Base-by-base conservation (phyloP, 30 jellyfish, hydroid and myxozoan genomes). In the Aurelia aurita complex sp. Pacific region DNA sequence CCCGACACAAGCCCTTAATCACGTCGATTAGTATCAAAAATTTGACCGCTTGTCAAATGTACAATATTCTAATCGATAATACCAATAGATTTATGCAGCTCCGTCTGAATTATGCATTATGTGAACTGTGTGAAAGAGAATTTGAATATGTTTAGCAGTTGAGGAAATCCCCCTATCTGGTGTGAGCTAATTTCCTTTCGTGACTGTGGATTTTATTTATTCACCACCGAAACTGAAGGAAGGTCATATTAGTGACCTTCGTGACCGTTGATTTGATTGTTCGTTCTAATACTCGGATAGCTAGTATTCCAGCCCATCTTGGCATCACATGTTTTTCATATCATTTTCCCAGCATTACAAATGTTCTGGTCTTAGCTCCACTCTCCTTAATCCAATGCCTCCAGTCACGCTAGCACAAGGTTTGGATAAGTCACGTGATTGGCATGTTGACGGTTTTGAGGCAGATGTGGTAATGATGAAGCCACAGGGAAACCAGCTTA, bases 191-290 rank as follows among this genome's bases (percentile, higher is more conserved):
- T 70, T 82, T 82, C 91, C 85, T 82, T 82, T 82, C 91, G 91
- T 82, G 91, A 82, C 85, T 0, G 19, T 33, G 19, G 50, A 59
- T 69, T 82, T 64, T 14, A 71, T 72, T 61, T 69, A 50, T 64
- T 52, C 78, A 70, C 65, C 18, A 19, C 71, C 73, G 23, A 62
- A 75, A 43, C 64, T 70, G 80, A 82, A 82, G 40, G 50, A 82
- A 60, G 91, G 91, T 82, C 91, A 72, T 2, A 1, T 15, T 32
- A 11, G 85, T 82, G 91, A 82, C 91, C 91, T 82, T 82, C 91
- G 91, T 82, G 91, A 82, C 91, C 46, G 53, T 52, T 17, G 64
- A 60, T 0, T 40, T 55, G 46, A 82, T 64, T 82, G 85, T 71
- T 82, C 59, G 51, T 10, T 19, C 73, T 60, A 42, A 82, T 60